These are phyloP conservation scores for Mustela erminea DNA, from an alignment of 2,797 vertebrate species.

Conservation along the genomic window DNA sequence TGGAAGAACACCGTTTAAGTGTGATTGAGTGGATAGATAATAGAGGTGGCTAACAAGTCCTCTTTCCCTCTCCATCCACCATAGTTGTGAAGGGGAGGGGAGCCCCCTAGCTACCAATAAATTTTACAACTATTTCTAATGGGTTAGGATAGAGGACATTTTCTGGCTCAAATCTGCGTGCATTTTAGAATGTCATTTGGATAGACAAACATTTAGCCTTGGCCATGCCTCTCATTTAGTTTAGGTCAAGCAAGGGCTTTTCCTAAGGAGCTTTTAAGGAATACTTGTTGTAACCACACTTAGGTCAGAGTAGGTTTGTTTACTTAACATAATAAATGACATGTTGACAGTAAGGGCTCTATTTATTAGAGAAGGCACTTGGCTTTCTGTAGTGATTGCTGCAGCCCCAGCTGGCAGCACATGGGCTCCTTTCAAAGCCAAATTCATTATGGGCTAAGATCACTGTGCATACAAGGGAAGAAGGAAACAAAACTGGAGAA, in stretches of 20 bases:
- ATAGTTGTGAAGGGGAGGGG: slow-evolving; percentile 40
- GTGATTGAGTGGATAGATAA: slow-evolving; percentile 61
- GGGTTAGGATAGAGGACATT: background rate
- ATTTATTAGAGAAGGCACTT: slow-evolving; percentile 80
- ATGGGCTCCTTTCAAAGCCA: slow-evolving; percentile 68
- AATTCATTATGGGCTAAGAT: slow-evolving; percentile 44
- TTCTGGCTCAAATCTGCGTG: background rate
- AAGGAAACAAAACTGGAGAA: slow-evolving; percentile 42
- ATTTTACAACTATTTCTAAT: slow-evolving; percentile 60
- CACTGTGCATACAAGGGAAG: background rate
- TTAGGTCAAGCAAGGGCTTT: slow-evolving; percentile 64
- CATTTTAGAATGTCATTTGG: background rate
- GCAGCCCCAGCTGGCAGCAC: slow-evolving; percentile 73
- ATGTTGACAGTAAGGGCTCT: slow-evolving; percentile 64
- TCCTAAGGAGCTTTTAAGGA: slow-evolving; percentile 63
- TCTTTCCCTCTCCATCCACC: slow-evolving; percentile 47
- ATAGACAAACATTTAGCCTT: slow-evolving; percentile 31
- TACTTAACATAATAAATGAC: slow-evolving; percentile 77
- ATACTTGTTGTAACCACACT: slow-evolving; percentile 63
- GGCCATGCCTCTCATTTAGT: slow-evolving; percentile 8
- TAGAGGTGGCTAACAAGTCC: slow-evolving; percentile 51
- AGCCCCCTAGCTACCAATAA: slow-evolving; percentile 39
- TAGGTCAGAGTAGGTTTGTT: slow-evolving; percentile 71
- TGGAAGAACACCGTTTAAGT: slow-evolving; percentile 62
- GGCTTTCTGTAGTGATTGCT: slow-evolving; percentile 55